phyloP scores from a whole-genome alignment of 2,113 vertebrate genomes.

The Scomber scombrus region DNA sequence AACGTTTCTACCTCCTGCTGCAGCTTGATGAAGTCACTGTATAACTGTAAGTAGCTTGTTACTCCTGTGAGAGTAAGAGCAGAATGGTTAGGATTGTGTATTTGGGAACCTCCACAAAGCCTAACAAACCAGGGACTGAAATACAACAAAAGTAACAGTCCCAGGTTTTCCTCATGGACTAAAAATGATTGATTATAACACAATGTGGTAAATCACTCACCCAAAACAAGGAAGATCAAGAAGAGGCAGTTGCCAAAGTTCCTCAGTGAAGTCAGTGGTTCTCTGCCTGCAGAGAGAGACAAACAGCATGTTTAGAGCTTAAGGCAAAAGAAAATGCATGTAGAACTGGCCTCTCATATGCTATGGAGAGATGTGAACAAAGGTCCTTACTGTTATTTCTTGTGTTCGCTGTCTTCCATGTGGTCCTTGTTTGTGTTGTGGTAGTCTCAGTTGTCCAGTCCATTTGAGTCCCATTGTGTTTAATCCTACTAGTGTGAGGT shows the following conservation, averaged over 20 bases:
- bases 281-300: not conserved
- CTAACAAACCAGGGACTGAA: too few species aligned
- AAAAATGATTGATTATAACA: too few species aligned
- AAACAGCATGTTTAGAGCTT: not conserved
- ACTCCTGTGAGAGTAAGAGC: not conserved
- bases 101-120: not conserved
- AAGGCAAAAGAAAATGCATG: not conserved
- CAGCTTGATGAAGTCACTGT: accelerated
- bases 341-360: not conserved
- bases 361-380: not conserved
- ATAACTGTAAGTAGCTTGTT: not conserved
- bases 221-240: not conserved
- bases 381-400: not conserved
- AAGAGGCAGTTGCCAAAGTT: accelerated
- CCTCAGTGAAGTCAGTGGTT: accelerated
- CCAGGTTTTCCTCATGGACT: too few species aligned
- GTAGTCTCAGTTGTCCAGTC: too few species aligned
- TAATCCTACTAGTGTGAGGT: too few species aligned
- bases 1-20: not conserved
- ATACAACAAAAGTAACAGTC: too few species aligned
- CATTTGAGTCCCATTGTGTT: too few species aligned
- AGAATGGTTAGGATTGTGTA: not conserved
- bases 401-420: not conserved
- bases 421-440: not conserved
- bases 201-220: not conserved